Percentiles rank a stretch among this genome's conserved stretches.
phyloP scores from a whole-genome alignment of 2,113 vertebrate genomes.

The Chauna torquata region DNA sequence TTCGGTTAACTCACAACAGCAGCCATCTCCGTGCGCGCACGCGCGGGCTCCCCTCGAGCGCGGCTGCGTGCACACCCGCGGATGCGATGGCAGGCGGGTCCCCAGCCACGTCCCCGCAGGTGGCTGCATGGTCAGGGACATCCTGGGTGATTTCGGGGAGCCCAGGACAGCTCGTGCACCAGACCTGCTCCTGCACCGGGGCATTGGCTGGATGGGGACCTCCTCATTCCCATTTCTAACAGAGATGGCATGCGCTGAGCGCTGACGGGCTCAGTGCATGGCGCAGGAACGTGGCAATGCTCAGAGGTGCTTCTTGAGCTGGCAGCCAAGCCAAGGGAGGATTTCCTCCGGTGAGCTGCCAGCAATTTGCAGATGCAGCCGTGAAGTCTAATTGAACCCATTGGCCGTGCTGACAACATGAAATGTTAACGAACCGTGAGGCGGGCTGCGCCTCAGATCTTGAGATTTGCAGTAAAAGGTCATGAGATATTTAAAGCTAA shows the following conservation, averaged over 20 bases:
- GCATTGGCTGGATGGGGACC: background rate
- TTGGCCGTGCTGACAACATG: conserved; percentile 36
- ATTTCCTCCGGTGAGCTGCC: conserved; percentile 48
- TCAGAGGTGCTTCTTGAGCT: conserved; percentile 31
- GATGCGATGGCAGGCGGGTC: background rate
- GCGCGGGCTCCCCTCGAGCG: background rate
- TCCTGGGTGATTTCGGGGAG: background rate
- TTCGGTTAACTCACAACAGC: conserved; percentile 56
- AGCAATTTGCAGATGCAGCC: conserved; percentile 54
- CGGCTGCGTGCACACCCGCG: background rate
- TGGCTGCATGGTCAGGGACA: background rate
- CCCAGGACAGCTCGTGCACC: background rate
- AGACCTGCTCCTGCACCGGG: fast-evolving
- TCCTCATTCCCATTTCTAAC: fast-evolving
- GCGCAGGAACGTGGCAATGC: background rate
- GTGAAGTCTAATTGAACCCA: conserved; percentile 54
- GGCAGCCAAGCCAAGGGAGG: background rate
- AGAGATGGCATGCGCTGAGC: background rate
- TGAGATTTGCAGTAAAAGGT: conserved; percentile 63
- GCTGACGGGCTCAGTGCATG: background rate
- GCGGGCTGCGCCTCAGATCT: conserved; percentile 40
- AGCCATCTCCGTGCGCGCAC: background rate
- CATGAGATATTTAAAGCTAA: conserved; percentile 70
- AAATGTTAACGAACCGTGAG: conserved; percentile 62
- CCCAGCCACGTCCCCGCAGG: background rate